Percentiles rank a stretch among this genome's conserved stretches.
phyloP scores from a whole-genome alignment of 2,888 invertebrate species.

The Lasiommata megera region DNA sequence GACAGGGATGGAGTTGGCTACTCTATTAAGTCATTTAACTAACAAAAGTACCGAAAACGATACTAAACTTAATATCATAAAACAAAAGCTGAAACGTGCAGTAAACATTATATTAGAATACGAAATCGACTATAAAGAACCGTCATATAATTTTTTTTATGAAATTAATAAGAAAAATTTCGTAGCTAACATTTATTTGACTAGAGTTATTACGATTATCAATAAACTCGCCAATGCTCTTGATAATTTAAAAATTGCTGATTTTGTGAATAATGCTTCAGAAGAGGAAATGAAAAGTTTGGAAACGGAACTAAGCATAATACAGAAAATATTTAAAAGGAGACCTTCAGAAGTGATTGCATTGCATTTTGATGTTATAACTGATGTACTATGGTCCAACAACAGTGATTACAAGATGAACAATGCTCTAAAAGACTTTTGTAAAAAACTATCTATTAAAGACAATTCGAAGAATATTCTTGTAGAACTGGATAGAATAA shows the following conservation, averaged over 20 bases:
- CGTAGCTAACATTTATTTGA: slow-evolving; percentile 52
- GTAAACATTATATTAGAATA: slow-evolving; percentile 53
- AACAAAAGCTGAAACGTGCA: slow-evolving; percentile 48
- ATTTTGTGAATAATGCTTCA: slow-evolving; percentile 31
- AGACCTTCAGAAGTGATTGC: slow-evolving; percentile 55
- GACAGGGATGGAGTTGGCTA: slow-evolving; percentile 45
- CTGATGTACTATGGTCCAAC: slow-evolving; percentile 52
- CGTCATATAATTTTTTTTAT: slow-evolving; percentile 50
- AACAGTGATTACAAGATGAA: slow-evolving; percentile 48
- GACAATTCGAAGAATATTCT: slow-evolving; percentile 49
- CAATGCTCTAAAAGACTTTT: slow-evolving; percentile 48
- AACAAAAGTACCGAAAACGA: slow-evolving; percentile 48
- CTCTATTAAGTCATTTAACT: slow-evolving; percentile 44
- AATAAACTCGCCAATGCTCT: slow-evolving; percentile 53
- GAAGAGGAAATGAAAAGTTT: slow-evolving; percentile 44
- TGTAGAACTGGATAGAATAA: slow-evolving; percentile 49
- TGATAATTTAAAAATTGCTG: slow-evolving; percentile 37
- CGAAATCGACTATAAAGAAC: slow-evolving; percentile 48
- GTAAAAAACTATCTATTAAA: slow-evolving; percentile 50
- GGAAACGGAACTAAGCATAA: slow-evolving; percentile 42
- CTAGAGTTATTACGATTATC: slow-evolving; percentile 54
- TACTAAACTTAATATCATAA: slow-evolving; percentile 44
- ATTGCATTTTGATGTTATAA: slow-evolving; percentile 63
- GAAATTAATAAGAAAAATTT: slow-evolving; percentile 59
- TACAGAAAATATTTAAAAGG: slow-evolving; percentile 58